Base-by-base conservation (phyloP, 2,888 invertebrate species). In the Schrankia costaestrigalis region DNA sequence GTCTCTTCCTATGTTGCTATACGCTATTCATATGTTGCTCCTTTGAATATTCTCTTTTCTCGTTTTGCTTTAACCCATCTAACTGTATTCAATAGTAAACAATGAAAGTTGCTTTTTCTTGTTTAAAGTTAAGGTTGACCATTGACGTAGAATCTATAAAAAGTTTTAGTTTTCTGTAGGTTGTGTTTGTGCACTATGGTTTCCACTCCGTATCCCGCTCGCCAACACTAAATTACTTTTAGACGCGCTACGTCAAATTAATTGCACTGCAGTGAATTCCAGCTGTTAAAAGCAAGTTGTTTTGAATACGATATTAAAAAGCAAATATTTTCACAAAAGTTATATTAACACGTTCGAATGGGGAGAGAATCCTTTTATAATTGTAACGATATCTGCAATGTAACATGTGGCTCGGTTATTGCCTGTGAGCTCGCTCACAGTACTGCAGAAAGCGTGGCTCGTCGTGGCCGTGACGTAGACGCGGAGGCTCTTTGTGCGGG, bases 401-500 rank as follows among this genome's bases (percentile, higher is more conserved):
- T 55, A 48, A 48, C 46, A 44, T 48, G 41, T 46, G 43, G 29
- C 27, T 23, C 18, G 25, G 18, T 33, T 26, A 31, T 32, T 39
- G 31, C 33, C 35, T 33, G 41, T 33, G 36, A 36, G 42, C 42
- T 3, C 3, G 6, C 3, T 12, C n/a, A 33, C 45, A 46, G 48
- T 52, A 56, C 52, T 64, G 68, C 62, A 62, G 57, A 46, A 55
- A 62, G 46, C 42, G 39, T 42, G 42, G 59, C 55, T 50, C n/a
- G 57, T 54, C 53, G 52, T 41, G 41, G 50, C 48, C 47, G 49
- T 58, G 64, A 57, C 66, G 63, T 60, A 54, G 69, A 35, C 41
- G 47, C 50, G 43, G 60, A 56, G 61, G 65, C 51, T 70, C 76
- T 80, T 76, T 77, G 75, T 76, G 72, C 66, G 71, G 69, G 65